A percentile compares a stretch with the other conserved stretches of the same genome.
These are phyloP conservation scores for Trachymyrmex cornetzi DNA, from an alignment of 1,140 invertebrate species.

Conservation along the genomic window DNA sequence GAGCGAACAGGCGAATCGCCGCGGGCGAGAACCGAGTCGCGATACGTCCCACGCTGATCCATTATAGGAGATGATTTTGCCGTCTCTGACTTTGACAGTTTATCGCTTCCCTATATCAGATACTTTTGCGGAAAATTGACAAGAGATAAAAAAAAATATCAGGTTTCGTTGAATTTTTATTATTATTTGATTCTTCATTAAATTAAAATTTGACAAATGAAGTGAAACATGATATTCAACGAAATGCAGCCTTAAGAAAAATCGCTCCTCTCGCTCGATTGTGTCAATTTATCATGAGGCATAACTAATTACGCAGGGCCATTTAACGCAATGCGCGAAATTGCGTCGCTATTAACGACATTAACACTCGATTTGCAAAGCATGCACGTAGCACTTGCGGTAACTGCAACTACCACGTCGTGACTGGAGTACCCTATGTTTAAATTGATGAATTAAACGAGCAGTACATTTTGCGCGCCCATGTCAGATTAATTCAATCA, in stretches of 20 bases:
- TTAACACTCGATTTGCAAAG: background rate
- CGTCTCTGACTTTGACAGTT: background rate
- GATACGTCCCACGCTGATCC: slow-evolving; percentile 5
- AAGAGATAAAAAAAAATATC: background rate
- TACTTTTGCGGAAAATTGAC: background rate
- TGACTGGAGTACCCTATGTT: slow-evolving; percentile 16
- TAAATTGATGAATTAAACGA: slow-evolving; percentile 15
- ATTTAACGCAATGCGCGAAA: background rate
- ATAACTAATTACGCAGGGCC: slow-evolving; percentile 18
- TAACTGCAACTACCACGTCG: slow-evolving; percentile 32
- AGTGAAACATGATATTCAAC: background rate
- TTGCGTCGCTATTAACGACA: background rate
- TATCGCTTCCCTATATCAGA: background rate
- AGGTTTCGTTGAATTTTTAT: background rate
- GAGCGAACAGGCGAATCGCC: slow-evolving; percentile 46
- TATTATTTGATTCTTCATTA: background rate
- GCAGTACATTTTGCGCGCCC: background rate
- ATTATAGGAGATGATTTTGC: background rate
- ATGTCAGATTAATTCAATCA: background rate
- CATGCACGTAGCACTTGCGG: slow-evolving; percentile 31
- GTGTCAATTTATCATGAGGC: background rate
- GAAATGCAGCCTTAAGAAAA: background rate
- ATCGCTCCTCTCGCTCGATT: background rate
- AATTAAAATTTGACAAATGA: background rate
- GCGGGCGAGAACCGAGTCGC: background rate